phyloP scores from a whole-genome alignment of 2,888 invertebrate species.

The Caenorhabditis sulstoni region DNA sequence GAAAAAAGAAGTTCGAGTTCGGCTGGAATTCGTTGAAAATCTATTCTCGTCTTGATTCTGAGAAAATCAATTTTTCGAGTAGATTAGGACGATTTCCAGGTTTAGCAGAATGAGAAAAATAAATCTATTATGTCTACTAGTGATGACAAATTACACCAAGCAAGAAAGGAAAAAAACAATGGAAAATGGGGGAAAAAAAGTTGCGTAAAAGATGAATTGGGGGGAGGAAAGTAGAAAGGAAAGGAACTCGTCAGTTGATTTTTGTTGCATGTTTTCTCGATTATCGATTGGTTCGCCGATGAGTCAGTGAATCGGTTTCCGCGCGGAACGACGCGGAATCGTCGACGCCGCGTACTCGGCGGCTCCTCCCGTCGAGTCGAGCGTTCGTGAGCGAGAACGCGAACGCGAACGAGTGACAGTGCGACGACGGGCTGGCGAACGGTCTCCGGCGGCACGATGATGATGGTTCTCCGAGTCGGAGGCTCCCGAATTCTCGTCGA shows the following conservation, averaged over 20 bases:
- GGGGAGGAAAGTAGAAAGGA: neutral
- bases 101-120: neutral
- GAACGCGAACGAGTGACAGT: slow-evolving; percentile 34
- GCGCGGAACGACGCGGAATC: slow-evolving; percentile 62
- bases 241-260: neutral
- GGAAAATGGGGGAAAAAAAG: slow-evolving; percentile 1
- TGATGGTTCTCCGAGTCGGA: slow-evolving; percentile 39
- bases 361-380: slow-evolving; percentile 39
- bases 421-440: slow-evolving; percentile 44
- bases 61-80: slow-evolving; percentile 25
- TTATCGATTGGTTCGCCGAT: neutral
- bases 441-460: slow-evolving; percentile 10
- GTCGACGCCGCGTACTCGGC: slow-evolving; percentile 66
- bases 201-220: slow-evolving; percentile 8
- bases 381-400: slow-evolving; percentile 60
- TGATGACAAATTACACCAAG: too few species aligned
- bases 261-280: slow-evolving; percentile 11
- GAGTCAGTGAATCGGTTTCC: slow-evolving; percentile 41
- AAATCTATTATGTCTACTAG: slow-evolving; percentile 7
- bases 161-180: neutral
- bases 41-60: slow-evolving; percentile 26
- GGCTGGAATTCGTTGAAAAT: neutral
- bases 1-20: too few species aligned
- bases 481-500: slow-evolving; percentile 54
- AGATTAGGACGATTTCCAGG: neutral